Evolutionary conservation across 2,888 invertebrate species (phyloP).

Genomic region (Nasonia oneida): DNA sequence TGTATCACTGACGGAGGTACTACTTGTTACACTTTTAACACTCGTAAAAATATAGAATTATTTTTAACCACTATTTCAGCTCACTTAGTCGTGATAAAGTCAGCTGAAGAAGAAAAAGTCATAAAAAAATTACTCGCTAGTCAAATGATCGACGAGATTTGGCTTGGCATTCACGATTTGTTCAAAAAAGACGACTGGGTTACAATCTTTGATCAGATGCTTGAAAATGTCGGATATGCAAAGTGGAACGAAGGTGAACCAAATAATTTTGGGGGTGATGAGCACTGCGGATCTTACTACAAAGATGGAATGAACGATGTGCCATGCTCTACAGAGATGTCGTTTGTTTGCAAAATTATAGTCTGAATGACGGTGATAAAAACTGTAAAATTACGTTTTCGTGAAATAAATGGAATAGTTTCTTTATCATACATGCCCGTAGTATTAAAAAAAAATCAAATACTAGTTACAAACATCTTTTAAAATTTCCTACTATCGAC

Average conservation of each 20-base stretch:
- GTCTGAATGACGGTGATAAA: background rate
- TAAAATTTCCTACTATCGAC: too few species aligned
- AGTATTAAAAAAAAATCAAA: too few species aligned
- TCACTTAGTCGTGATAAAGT: background rate
- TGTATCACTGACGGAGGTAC: background rate
- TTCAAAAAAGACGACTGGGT: background rate
- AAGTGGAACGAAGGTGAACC: background rate
- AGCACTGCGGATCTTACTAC: background rate
- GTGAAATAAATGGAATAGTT: too few species aligned
- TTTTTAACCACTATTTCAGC: background rate
- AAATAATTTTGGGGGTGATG: background rate
- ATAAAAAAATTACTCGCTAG: background rate
- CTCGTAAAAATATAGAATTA: background rate
- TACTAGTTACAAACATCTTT: too few species aligned
- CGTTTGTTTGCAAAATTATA: background rate
- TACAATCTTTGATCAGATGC: background rate
- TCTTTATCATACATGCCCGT: too few species aligned
- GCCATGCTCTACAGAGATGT: background rate
- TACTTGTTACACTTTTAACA: background rate
- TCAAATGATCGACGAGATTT: background rate
- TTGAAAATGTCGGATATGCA: background rate
- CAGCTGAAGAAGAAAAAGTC: background rate
- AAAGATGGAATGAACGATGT: background rate
- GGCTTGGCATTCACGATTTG: background rate
- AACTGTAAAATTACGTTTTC: too few species aligned